These are phyloP conservation scores for Bombus vancouverensis DNA, from an alignment of 1,140 invertebrate species.

Conservation along the genomic window DNA sequence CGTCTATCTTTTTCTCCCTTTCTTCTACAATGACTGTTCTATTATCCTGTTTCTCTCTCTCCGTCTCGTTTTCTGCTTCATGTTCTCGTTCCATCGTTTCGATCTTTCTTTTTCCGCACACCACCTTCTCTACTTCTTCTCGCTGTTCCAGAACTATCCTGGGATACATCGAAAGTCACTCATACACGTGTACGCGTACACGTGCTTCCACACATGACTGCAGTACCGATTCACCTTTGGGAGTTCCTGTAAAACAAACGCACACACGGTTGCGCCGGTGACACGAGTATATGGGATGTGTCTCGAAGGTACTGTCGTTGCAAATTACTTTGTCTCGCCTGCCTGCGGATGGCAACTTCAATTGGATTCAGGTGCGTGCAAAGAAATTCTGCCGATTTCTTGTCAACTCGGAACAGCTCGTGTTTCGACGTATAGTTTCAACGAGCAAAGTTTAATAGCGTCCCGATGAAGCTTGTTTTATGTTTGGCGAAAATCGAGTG, in stretches of 20 bases:
- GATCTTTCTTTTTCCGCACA: not conserved
- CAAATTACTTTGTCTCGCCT: conserved; percentile 64
- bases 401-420: too few relatives aligned
- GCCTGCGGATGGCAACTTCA: conserved; percentile 45
- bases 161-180: conserved; percentile 60
- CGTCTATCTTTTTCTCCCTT: not conserved
- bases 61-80: not conserved
- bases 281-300: conserved; percentile 19
- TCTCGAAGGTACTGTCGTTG: conserved; percentile 38
- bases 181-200: conserved; percentile 38
- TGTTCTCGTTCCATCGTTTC: too few relatives aligned
- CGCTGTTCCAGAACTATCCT: conserved; percentile 9
- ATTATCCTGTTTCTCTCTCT: not conserved
- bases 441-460: not conserved
- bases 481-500: not conserved
- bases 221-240: conserved; percentile 60
- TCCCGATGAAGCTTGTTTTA: not conserved
- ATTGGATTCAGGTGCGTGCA: conserved; percentile 15
- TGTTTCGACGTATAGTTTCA: not conserved
- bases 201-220: conserved; percentile 3
- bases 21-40: not conserved
- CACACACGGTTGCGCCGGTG: not conserved
- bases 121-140: conserved; percentile 26
- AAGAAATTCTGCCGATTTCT: conserved; percentile 33
- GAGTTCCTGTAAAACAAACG: conserved; percentile 34